Base-by-base conservation (phyloP, 1,140 invertebrate genomes). In the Thaumatotibia leucotreta region DNA sequence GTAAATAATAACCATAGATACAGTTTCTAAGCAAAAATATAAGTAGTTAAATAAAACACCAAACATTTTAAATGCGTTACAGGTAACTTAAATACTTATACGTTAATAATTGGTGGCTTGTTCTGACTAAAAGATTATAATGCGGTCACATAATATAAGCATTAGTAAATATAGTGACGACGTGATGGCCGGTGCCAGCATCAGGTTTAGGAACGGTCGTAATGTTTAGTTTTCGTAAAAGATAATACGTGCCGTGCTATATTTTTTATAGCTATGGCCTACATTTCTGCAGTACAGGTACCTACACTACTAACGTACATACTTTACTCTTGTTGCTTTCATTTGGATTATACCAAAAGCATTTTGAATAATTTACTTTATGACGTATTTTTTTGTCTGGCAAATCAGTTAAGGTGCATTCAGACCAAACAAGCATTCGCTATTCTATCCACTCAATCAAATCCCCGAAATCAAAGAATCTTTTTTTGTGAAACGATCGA, bases 191-290 rank as follows among this genome's bases (percentile, higher is more conserved):
- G 23, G 11, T 4, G 22, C 50, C 24, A 29, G 23, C 52, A 29
- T 27, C 52, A 27, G 23, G 52, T 27, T 27, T 27, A 14, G 52
- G 4, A 58, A 27, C 52, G 52, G n/a, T 58, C 24, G 52, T 58
- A 58, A 58, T 27, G 11, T 58, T 27, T 58, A 4, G 52, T 31
- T 58, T 58, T 58, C 50, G 23, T 58, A 11, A 58, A 58, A 58
- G 24, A 27, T 58, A 17, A 27, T 27, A 29, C 14, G 23, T 52
- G 50, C 6, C 14, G 23, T 52, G 50, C 6, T 58, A 11, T 58
- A 27, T 58, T 58, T 45, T 54, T 58, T 31, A 58, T 27, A 29
- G 24, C 23, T 27, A n/a, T 58, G 52, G 24, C 52, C 52, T 31
- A 58, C 17, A 45, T 45, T 6, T 45, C 6, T 45, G 17, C 17